These are phyloP conservation scores for Datnioides undecimradiatus DNA, from an alignment of 2,113 vertebrate genomes.

Conservation along the genomic window DNA sequence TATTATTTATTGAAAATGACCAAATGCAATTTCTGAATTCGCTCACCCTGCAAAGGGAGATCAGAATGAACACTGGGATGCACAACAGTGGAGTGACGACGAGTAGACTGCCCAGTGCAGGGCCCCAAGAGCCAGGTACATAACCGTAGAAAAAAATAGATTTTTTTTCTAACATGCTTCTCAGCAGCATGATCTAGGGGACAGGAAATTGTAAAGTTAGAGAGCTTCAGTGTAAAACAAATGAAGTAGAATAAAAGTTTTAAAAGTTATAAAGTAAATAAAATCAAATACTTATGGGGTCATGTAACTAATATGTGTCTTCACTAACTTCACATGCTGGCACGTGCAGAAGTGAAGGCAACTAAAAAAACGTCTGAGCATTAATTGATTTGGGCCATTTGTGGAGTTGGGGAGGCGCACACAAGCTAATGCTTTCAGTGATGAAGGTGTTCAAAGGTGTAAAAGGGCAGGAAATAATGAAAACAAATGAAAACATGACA, in stretches of 20 bases:
- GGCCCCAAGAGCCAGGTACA: rapidly evolving
- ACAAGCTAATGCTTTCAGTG: no score
- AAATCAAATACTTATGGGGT: no score
- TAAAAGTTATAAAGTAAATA: no score
- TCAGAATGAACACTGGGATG: constrained; percentile 76
- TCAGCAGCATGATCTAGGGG: constrained; percentile 67
- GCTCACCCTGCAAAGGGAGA: constrained; percentile 71
- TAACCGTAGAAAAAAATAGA: background rate
- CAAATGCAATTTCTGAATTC: background rate
- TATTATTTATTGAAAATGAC: background rate
- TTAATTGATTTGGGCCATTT: no score
- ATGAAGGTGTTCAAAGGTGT: background rate
- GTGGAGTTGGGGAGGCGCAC: no score
- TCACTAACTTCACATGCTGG: no score
- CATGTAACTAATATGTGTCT: no score
- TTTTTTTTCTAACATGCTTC: background rate
- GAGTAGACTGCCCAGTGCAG: constrained; percentile 44
- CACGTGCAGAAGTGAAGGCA: no score
- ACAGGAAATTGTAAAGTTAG: constrained; percentile 17
- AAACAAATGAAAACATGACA: background rate
- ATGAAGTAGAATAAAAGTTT: background rate
- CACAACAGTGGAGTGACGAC: constrained; percentile 73
- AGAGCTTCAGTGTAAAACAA: background rate
- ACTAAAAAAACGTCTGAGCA: no score
- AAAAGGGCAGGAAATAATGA: background rate